Evolutionary conservation across 2,113 vertebrate species (phyloP).

Genomic region (Naja naja): DNA sequence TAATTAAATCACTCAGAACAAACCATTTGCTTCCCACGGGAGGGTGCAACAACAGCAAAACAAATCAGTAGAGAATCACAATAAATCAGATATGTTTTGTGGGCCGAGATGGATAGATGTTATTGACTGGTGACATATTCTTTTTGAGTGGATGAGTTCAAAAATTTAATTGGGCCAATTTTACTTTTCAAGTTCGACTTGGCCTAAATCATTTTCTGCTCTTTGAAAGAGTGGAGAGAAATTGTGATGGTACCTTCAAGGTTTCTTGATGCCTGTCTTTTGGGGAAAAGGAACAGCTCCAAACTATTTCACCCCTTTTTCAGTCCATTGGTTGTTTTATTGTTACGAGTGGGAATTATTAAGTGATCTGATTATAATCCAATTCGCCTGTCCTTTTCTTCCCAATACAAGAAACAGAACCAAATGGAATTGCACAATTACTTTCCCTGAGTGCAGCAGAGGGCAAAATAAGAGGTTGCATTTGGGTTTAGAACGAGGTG

Average conservation of each 20-base stretch:
- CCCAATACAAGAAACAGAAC: not conserved
- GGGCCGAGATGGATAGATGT: not conserved
- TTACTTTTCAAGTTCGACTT: constrained; percentile 13
- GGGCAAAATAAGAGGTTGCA: not conserved
- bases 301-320: not conserved
- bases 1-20: constrained; percentile 26
- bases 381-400: constrained; percentile 13
- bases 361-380: constrained; percentile 1
- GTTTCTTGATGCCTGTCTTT: constrained; percentile 4
- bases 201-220: constrained; percentile 2
- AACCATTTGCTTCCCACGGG: constrained; percentile 4
- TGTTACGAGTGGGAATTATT: constrained; percentile 1
- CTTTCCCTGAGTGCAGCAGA: not conserved
- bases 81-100: not conserved
- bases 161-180: not conserved
- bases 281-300: not conserved
- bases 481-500: not conserved
- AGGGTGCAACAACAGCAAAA: constrained; percentile 16
- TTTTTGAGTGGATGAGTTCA: not conserved
- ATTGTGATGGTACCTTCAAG: not conserved
- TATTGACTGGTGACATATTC: not conserved
- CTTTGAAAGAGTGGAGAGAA: not conserved
- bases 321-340: not conserved
- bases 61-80: constrained; percentile 30
- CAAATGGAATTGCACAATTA: not conserved